These are phyloP conservation scores for Xylocopa sonorina DNA, from an alignment of 1,140 invertebrate species.

Conservation along the genomic window DNA sequence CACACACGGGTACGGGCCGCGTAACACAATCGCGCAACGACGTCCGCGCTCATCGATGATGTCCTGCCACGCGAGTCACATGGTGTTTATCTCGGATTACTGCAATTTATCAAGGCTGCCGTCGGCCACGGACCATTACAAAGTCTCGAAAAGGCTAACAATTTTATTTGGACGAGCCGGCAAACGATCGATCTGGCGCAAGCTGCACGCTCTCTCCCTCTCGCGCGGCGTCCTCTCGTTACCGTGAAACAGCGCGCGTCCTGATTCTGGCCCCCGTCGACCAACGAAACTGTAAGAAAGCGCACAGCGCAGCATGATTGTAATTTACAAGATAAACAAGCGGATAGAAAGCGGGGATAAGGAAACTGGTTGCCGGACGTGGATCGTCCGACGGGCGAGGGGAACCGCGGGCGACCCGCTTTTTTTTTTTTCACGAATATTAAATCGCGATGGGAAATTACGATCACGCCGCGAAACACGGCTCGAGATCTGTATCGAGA, in stretches of 20 bases:
- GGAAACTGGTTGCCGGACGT: constrained; percentile 7
- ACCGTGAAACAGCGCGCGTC: neutral
- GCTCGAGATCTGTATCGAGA: constrained; percentile 51
- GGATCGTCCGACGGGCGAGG: constrained; percentile 15
- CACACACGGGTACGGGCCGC: no score
- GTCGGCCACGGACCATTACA: constrained; percentile 14
- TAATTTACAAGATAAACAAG: constrained; percentile 59
- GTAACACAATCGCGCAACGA: neutral
- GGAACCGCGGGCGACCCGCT: constrained; percentile 15
- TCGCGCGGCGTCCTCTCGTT: neutral
- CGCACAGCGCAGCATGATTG: neutral
- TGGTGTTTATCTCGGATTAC: constrained; percentile 55
- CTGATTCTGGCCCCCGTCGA: neutral
- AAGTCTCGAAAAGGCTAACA: constrained; percentile 7
- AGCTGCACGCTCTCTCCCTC: neutral
- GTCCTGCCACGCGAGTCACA: constrained; percentile 54
- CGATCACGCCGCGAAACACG: constrained; percentile 20
- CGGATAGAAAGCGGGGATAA: constrained; percentile 23
- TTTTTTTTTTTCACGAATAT: constrained; percentile 64
- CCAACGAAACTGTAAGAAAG: constrained; percentile 19
- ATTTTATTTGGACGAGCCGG: constrained; percentile 23
- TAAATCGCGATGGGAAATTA: constrained; percentile 54
- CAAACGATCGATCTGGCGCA: neutral
- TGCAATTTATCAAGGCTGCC: constrained; percentile 55
- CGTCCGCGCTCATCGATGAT: constrained; percentile 23